Evolutionary conservation across 2,888 invertebrate genomes (phyloP).

Genomic region (Melieria picta): DNA sequence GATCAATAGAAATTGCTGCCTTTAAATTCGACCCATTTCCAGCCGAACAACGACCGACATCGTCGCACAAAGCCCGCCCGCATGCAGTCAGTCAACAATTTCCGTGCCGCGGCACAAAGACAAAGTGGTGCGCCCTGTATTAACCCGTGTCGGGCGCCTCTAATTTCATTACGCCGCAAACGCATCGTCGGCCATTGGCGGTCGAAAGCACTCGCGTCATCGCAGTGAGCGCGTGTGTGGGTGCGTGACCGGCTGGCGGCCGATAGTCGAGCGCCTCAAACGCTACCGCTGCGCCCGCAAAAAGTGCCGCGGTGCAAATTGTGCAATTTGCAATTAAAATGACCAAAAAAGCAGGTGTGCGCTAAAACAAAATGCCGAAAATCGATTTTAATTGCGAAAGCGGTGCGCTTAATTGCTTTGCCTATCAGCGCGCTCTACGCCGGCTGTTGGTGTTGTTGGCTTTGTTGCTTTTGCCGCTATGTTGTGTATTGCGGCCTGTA

Average conservation of each 20-base stretch:
- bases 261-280: not conserved
- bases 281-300: conserved; percentile 12
- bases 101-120: no score
- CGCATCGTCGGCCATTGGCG: no score
- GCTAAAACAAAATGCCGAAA: conserved; percentile 26
- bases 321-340: conserved; percentile 35
- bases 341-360: conserved; percentile 15
- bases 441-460: not conserved
- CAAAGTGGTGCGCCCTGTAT: no score
- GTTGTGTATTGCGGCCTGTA: conserved; percentile 13
- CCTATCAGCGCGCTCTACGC: conserved; percentile 11
- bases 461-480: conserved; percentile 6
- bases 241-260: no score
- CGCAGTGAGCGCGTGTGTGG: no score
- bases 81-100: no score
- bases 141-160: conserved; percentile 29
- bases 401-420: conserved; percentile 33
- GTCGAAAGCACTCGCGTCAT: no score
- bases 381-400: conserved; percentile 32
- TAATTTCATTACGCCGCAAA: conserved; percentile 19
- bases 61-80: no score
- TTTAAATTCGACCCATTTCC: no score
- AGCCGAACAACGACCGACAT: no score
- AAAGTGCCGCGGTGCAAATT: conserved; percentile 27
- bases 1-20: no score